A percentile compares a stretch with the other conserved stretches of the same genome.
phyloP scores from a whole-genome alignment of 2,113 vertebrate genomes.

The Dolichallabes microphthalmus region DNA sequence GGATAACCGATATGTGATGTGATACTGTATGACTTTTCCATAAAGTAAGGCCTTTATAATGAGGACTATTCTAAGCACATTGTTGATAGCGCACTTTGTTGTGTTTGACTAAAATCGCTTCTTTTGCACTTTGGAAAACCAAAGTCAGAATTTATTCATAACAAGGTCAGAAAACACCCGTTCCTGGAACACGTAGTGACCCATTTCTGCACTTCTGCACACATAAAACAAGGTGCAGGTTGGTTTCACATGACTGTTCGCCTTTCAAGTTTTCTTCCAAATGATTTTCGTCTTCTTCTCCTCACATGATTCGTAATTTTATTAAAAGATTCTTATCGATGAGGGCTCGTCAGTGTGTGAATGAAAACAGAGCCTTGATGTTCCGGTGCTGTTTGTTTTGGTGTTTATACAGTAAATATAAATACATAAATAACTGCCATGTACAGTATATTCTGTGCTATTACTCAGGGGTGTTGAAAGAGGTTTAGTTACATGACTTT shows the following conservation, averaged over 20 bases:
- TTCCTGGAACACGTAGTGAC: constrained; percentile 28
- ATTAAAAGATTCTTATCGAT: background rate
- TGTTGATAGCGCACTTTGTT: no score
- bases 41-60: background rate
- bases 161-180: constrained; percentile 8
- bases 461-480: background rate
- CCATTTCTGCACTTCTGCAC: constrained; percentile 11
- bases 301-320: background rate
- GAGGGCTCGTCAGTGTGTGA: background rate
- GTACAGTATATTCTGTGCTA: background rate
- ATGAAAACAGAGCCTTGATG: background rate
- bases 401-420: background rate
- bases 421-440: background rate
- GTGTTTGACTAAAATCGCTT: background rate
- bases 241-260: constrained; percentile 2
- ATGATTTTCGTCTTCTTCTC: background rate
- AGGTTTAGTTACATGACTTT: background rate
- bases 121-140: background rate
- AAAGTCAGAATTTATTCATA: constrained; percentile 1
- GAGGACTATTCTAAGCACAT: background rate
- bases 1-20: background rate
- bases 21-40: background rate
- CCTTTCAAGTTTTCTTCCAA: background rate
- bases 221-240: constrained; percentile 19
- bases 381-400: background rate